Evolutionary conservation across 2,888 invertebrate genomes (phyloP).

Genomic region (Steinernema carpocapsae): DNA sequence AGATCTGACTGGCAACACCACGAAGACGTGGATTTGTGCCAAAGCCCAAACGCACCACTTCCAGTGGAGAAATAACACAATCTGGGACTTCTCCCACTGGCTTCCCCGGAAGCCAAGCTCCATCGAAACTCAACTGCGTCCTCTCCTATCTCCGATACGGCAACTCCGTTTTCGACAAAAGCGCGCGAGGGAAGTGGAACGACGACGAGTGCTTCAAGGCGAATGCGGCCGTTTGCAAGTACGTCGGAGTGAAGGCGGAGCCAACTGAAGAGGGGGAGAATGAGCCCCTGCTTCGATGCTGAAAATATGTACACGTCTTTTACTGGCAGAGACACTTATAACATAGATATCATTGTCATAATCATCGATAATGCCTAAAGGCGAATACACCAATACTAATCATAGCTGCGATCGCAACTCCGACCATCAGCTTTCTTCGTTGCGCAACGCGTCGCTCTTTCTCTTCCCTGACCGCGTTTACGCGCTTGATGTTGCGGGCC

Average conservation of each 20-base stretch:
- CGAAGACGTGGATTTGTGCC: background rate
- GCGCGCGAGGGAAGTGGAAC: slow-evolving; percentile 7
- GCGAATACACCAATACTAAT: slow-evolving; percentile 2
- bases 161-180: background rate
- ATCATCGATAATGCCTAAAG: background rate
- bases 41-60: slow-evolving; percentile 10
- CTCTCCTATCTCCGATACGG: slow-evolving; percentile 13
- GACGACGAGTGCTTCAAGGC: background rate
- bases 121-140: background rate
- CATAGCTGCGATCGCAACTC: background rate
- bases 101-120: background rate
- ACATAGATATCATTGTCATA: background rate
- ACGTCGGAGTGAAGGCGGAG: background rate
- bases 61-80: slow-evolving; percentile 25
- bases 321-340: slow-evolving; percentile 5
- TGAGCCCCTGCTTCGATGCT: background rate
- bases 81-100: slow-evolving; percentile 26
- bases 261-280: background rate
- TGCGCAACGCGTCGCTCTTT: background rate
- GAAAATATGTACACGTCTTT: background rate
- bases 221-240: slow-evolving; percentile 8
- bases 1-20: slow-evolving; percentile 20
- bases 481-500: background rate
- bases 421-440: background rate
- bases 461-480: background rate